Evolutionary conservation across 2,888 invertebrate genomes (phyloP), one percentile per base, ranked within the genome.

Genomic region (Coremacera marginata): DNA sequence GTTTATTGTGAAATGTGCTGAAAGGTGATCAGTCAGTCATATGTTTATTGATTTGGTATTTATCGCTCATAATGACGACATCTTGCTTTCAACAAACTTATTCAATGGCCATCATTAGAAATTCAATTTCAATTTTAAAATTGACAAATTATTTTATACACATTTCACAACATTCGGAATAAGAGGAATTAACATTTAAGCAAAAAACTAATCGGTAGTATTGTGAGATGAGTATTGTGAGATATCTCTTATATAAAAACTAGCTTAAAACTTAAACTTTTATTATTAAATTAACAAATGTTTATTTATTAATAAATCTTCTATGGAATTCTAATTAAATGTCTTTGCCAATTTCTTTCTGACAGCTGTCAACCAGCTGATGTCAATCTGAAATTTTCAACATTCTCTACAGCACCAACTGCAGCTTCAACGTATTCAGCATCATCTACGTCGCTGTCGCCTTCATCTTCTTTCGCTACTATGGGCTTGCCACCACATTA

Each of bases 371-470:
- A 90, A 85, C 90, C 91, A 14, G 51, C 11, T 79, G 92, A 92
- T 82, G 90, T 90, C 85, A 92, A 92, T 86, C 88, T 92, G 86
- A 91, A 91, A 82, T 92, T 92, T 87, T 90, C 92, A 82, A 90
- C 91, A 81, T 92, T 92, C 88, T 65, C 79, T 8, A 27, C 37
- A 51, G 9, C 68, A 49, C 22, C 68, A 51, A 22, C 16, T 14
- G 25, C 49, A 14, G 68, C 68, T 49, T 44, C 68, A 19, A 19
- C 25, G 62, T 19, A 19, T 11, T 34, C 68, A n/a, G 51, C 68
- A 27, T n/a, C 57, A 14, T 34, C 34, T 14, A 22, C 71, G 7
- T 7, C 71, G 16, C 19, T 25, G 37, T 63, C 73, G 63, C 7
- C 71, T 7, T 71, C 71, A 14, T 71, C 72, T 11, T 60, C 72